A percentile compares a stretch with the other conserved stretches of the same genome.
Conservation (phyloP, 2,797 vertebrate species). For the Falco rusticolus region DNA sequence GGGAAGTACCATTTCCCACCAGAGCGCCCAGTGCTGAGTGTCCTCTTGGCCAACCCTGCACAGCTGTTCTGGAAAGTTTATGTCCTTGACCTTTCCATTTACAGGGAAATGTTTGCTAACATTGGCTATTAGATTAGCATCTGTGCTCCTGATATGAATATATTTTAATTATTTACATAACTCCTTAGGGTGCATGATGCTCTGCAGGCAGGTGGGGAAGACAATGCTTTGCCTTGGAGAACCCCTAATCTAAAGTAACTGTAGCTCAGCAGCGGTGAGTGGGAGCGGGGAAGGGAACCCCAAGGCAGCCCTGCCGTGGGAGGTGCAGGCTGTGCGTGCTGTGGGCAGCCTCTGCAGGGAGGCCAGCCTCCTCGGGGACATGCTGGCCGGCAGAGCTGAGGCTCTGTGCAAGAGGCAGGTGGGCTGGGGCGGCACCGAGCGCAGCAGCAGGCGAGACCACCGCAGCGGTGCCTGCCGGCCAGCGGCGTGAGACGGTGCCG, state of each 20-base stretch:
- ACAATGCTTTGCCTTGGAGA: background rate
- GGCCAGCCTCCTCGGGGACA: background rate
- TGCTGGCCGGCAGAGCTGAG: background rate
- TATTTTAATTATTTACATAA: background rate
- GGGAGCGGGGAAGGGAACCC: background rate
- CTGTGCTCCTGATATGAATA: background rate
- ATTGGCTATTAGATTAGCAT: background rate
- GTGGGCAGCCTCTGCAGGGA: background rate
- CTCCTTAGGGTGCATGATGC: background rate
- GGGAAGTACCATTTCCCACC: background rate
- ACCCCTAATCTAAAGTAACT: background rate
- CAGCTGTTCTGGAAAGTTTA: background rate
- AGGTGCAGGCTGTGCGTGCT: background rate
- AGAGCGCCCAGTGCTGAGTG: background rate
- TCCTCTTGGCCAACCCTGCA: background rate
- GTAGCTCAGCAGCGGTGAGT: background rate
- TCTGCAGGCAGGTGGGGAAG: background rate
- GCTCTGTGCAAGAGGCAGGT: background rate
- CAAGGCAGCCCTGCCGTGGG: background rate
- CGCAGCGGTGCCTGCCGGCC: background rate
- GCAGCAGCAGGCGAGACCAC: background rate
- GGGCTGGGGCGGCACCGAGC: background rate
- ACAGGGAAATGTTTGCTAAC: background rate
- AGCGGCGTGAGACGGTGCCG: fast-evolving
- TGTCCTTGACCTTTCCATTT: background rate